Conservation (phyloP, 2,113 vertebrate species). For the Catharus minimus region DNA sequence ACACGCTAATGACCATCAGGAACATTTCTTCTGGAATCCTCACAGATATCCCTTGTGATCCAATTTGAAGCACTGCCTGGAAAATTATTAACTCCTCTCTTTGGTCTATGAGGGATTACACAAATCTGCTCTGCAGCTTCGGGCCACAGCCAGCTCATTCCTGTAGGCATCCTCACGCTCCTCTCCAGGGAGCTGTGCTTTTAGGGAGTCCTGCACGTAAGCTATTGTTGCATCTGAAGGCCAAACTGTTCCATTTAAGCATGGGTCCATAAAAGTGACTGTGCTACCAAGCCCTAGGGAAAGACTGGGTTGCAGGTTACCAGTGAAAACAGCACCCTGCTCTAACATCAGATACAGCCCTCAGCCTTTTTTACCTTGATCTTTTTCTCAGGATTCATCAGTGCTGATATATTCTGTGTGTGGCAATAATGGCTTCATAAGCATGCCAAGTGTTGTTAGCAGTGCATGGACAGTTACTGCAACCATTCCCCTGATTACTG, state of each 20-base stretch:
- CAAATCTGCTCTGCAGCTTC: neutral
- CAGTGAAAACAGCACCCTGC: neutral
- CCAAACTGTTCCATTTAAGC: conserved; percentile 24
- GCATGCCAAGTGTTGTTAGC: accelerated
- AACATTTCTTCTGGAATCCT: conserved; percentile 54
- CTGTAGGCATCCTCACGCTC: neutral
- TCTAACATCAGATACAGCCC: accelerated
- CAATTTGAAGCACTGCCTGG: conserved; percentile 62
- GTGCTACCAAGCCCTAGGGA: neutral
- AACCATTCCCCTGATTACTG: neutral
- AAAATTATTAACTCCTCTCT: conserved; percentile 55
- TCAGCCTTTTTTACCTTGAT: neutral
- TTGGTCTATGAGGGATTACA: conserved; percentile 24
- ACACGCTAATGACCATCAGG: neutral
- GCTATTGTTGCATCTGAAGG: conserved; percentile 8
- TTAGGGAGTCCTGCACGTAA: conserved; percentile 43
- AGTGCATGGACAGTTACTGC: neutral
- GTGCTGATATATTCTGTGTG: too few species aligned
- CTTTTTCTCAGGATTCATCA: neutral
- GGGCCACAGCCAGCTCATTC: conserved; percentile 18
- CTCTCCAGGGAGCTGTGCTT: neutral
- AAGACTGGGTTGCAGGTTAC: neutral
- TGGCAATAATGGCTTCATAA: neutral
- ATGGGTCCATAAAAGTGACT: neutral
- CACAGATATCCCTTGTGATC: conserved; percentile 38